A percentile compares a stretch with the other conserved stretches of the same genome.
Evolutionary conservation across 2,113 vertebrate species (phyloP).

Genomic region (Clarias magur): DNA sequence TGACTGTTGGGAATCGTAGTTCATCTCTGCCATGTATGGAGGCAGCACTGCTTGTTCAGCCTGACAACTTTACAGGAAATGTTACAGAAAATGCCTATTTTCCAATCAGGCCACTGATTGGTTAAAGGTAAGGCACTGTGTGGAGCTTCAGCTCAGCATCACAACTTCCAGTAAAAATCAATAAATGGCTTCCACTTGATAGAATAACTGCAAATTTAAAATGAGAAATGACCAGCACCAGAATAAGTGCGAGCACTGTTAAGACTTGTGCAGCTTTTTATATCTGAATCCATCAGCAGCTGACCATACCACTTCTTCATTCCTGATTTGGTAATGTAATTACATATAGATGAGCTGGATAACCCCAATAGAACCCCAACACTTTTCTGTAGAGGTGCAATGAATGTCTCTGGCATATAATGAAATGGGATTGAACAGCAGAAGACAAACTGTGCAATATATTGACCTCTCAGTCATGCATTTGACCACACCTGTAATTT

Average conservation of each 20-base stretch:
- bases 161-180: background rate
- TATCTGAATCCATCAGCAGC: background rate
- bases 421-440: conserved; percentile 33
- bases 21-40: too few relatives aligned
- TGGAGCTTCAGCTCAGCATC: background rate
- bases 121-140: background rate
- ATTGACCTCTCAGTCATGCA: conserved; percentile 24
- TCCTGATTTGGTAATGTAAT: conserved; percentile 26
- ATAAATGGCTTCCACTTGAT: background rate
- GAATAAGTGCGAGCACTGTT: background rate
- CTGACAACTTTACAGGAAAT: too few relatives aligned
- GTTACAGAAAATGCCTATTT: background rate
- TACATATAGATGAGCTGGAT: conserved; percentile 26
- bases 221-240: background rate
- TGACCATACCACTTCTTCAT: background rate
- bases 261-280: background rate
- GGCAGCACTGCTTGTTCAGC: too few relatives aligned
- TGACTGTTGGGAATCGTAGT: too few relatives aligned
- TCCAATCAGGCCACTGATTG: background rate
- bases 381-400: conserved; percentile 3
- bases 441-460: conserved; percentile 12
- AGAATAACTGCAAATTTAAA: background rate
- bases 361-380: conserved; percentile 37
- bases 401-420: conserved; percentile 15
- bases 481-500: conserved; percentile 15